These are phyloP conservation scores for Paratrypauchen microcephalus DNA, from an alignment of 2,797 vertebrate species.

Conservation along the genomic window DNA sequence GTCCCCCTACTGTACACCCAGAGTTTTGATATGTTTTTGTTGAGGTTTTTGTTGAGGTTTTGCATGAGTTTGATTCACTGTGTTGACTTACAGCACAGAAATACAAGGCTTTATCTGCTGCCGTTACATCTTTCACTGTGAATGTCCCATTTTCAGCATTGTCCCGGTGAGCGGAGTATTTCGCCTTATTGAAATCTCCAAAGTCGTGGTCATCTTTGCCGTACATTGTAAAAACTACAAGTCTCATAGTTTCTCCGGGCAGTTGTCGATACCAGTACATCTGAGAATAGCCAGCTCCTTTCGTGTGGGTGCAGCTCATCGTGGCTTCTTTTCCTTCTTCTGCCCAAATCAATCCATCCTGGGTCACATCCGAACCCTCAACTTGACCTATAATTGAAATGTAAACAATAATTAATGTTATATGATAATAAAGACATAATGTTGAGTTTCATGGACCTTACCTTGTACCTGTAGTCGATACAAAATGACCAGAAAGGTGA, in stretches of 20 bases:
- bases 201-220: background rate
- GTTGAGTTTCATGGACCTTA: background rate
- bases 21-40: constrained; percentile 7
- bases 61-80: background rate
- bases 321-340: background rate
- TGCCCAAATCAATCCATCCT: background rate
- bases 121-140: background rate
- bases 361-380: constrained; percentile 3
- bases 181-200: background rate
- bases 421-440: background rate
- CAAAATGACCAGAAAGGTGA: constrained; percentile 1
- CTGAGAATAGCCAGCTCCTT: background rate
- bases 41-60: constrained; percentile 10
- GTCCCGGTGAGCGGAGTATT: background rate
- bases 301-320: constrained; percentile 28
- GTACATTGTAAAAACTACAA: constrained; percentile 12
- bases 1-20: background rate
- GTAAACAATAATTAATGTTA: background rate
- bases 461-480: background rate
- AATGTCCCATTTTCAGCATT: background rate
- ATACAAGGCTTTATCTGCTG: constrained; percentile 1
- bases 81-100: constrained; percentile 13
- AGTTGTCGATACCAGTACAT: constrained; percentile 50
- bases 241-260: constrained; percentile 35
- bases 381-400: constrained; percentile 16